Conservation (phyloP, 1,140 invertebrate species). For the Spodoptera frugiperda region DNA sequence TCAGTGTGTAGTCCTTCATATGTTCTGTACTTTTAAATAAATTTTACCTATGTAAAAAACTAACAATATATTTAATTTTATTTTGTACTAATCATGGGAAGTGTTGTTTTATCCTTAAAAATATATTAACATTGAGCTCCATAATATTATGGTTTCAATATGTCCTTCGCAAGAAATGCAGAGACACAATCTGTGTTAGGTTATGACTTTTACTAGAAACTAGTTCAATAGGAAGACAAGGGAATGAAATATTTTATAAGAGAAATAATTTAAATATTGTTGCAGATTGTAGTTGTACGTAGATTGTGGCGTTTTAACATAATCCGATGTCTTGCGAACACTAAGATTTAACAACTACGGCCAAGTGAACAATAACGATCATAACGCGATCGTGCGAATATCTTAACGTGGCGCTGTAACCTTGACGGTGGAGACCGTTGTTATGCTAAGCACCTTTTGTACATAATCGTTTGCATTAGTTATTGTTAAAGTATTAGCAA, state of each 20-base stretch:
- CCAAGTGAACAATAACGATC: conserved; percentile 37
- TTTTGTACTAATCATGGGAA: conserved; percentile 87
- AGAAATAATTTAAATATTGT: conserved; percentile 14
- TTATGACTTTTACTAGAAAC: neutral
- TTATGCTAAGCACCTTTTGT: conserved; percentile 34
- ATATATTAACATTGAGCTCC: conserved; percentile 87
- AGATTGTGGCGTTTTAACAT: conserved; percentile 22
- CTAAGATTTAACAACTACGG: conserved; percentile 31
- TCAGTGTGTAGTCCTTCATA: conserved; percentile 86
- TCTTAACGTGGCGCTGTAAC: conserved; percentile 34
- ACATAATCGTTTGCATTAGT: conserved; percentile 23
- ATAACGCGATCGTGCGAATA: conserved; percentile 36
- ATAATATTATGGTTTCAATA: conserved; percentile 85
- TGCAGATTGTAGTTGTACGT: neutral
- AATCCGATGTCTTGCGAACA: conserved; percentile 25
- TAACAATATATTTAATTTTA: conserved; percentile 87
- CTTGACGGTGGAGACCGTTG: conserved; percentile 37
- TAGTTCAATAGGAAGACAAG: neutral
- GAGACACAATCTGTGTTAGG: conserved; percentile 16
- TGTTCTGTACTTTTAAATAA: conserved; percentile 86
- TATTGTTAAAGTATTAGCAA: conserved; percentile 12
- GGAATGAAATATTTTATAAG: neutral
- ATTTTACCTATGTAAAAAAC: conserved; percentile 86
- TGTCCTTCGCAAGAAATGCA: conserved; percentile 47
- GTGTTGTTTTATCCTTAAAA: conserved; percentile 87